Percentiles rank a stretch among this genome's conserved stretches.
Evolutionary conservation across 2,888 invertebrate species (phyloP).

Genomic region (Noctua janthe): DNA sequence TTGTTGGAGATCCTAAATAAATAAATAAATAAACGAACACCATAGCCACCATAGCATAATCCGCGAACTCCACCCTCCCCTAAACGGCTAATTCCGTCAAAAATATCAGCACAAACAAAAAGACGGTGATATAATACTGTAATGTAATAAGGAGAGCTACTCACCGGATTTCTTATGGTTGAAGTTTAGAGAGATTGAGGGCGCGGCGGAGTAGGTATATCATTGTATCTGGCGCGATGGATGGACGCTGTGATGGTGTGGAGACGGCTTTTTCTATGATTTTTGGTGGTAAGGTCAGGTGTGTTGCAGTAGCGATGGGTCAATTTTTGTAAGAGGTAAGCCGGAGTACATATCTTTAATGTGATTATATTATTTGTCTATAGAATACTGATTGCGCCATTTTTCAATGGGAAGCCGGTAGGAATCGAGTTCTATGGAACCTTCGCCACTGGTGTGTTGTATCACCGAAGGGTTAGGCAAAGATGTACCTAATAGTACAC

Average conservation of each 20-base stretch:
- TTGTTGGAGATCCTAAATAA: too few relatives aligned
- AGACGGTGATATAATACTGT: slow-evolving; percentile 59
- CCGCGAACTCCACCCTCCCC: slow-evolving; percentile 1
- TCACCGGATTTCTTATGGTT: slow-evolving; percentile 79
- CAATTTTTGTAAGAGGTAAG: too few relatives aligned
- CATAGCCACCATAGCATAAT: not conserved
- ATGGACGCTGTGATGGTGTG: not conserved
- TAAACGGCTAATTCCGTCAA: slow-evolving; percentile 17
- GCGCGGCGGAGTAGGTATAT: slow-evolving; percentile 38
- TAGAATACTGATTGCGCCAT: too few relatives aligned
- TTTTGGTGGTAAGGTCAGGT: not conserved
- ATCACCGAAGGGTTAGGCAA: too few relatives aligned
- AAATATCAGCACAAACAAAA: slow-evolving; percentile 62
- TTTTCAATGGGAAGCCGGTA: too few relatives aligned
- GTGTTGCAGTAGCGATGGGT: too few relatives aligned
- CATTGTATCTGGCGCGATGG: slow-evolving; percentile 58
- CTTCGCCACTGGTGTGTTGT: too few relatives aligned
- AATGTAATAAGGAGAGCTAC: slow-evolving; percentile 69
- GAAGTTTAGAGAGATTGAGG: slow-evolving; percentile 72
- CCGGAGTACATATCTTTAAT: too few relatives aligned
- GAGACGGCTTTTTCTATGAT: slow-evolving; percentile 26
- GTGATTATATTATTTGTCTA: too few relatives aligned
- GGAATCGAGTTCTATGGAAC: too few relatives aligned
- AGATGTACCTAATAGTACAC: too few relatives aligned
- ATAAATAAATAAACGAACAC: too few relatives aligned